Evolutionary conservation across 2,113 vertebrate genomes (phyloP).

Genomic region (Anseranas semipalmata): DNA sequence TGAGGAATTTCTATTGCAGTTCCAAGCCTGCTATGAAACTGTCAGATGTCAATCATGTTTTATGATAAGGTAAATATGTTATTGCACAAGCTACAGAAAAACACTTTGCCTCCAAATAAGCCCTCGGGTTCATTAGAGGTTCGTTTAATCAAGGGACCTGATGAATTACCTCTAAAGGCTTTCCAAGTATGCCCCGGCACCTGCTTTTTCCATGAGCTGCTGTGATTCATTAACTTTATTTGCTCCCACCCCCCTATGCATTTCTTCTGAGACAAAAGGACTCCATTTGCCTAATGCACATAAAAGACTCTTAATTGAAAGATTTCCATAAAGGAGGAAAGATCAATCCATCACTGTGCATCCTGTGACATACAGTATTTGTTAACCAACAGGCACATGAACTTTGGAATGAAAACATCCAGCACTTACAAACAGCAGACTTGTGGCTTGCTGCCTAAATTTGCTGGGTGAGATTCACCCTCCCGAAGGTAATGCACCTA

Average conservation of each 20-base stretch:
- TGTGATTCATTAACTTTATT: constrained; percentile 36
- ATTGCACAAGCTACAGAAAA: constrained; percentile 20
- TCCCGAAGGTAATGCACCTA: not conserved
- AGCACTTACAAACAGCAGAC: not conserved
- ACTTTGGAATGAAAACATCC: not conserved
- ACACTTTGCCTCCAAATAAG: not conserved
- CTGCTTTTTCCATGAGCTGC: not conserved
- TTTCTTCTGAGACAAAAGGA: constrained; percentile 26
- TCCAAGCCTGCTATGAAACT: constrained; percentile 46
- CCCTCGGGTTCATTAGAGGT: not conserved
- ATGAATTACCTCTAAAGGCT: not conserved
- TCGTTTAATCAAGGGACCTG: not conserved
- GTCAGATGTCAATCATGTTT: constrained; percentile 36
- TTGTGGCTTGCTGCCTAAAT: not conserved
- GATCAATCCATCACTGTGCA: not conserved
- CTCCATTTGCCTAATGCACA: not conserved
- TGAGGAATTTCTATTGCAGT: constrained; percentile 43
- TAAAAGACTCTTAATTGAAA: constrained; percentile 2
- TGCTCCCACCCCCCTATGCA: not conserved
- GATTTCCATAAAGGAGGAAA: not conserved
- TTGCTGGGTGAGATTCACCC: not conserved
- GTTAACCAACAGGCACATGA: not conserved
- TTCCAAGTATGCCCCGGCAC: not conserved
- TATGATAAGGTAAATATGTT: constrained; percentile 36
- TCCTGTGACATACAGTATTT: not conserved